phyloP scores from a whole-genome alignment of 2,797 vertebrate genomes.

The Urocyon cinereoargenteus region DNA sequence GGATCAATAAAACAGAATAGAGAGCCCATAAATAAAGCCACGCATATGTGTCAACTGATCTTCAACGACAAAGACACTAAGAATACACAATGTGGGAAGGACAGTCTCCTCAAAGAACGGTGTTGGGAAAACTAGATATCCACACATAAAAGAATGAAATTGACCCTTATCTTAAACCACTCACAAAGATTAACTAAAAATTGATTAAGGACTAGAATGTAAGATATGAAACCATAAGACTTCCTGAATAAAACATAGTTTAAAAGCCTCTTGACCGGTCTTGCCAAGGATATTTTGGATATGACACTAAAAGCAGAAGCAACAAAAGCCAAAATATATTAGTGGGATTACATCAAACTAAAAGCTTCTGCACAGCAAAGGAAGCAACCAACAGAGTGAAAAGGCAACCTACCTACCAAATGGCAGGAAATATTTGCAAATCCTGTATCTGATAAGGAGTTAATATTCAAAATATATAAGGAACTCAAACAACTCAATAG shows the following conservation, averaged over 20 bases:
- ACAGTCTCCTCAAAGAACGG: not conserved
- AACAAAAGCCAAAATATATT: not conserved
- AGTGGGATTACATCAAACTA: not conserved
- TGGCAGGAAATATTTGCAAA: conserved; percentile 6
- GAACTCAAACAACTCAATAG: not conserved
- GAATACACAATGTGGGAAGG: not conserved
- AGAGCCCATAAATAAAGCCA: not conserved
- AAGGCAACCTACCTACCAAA: not conserved
- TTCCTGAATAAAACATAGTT: not conserved
- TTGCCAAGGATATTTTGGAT: not conserved
- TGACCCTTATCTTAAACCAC: not conserved
- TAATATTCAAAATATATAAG: not conserved
- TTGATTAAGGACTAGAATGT: not conserved
- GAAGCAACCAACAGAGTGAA: not conserved
- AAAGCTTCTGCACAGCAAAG: not conserved
- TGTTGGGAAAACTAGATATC: not conserved
- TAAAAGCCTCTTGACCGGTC: not conserved
- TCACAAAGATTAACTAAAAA: not conserved
- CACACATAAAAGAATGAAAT: not conserved
- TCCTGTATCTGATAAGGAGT: not conserved
- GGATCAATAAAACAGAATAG: not conserved
- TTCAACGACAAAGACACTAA: not conserved
- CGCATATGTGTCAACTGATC: not conserved
- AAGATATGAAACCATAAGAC: not conserved
- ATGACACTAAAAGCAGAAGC: not conserved